Base-by-base conservation (phyloP, 2,888 invertebrate species). In the Heliconius charithonia region DNA sequence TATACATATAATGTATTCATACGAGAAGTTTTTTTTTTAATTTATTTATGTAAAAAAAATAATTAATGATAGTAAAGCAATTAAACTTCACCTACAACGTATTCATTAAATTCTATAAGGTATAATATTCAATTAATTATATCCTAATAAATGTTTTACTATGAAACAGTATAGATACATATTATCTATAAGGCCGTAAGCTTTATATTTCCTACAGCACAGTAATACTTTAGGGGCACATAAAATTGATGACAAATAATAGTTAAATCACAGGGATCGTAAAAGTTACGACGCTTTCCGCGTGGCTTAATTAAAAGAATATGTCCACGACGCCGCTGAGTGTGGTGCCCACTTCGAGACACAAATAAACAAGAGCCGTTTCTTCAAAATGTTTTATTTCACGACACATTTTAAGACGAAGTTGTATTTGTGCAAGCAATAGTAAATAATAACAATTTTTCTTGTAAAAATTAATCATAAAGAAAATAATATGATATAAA, bases 241-340 rank as follows among this genome's bases (percentile, higher is more conserved):
- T 94, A 91, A 94, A 94, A 93, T 94, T 94, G 92, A 95, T 93
- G 94, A 94, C 94, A 94, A 94, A 94, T 94, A 95, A 94, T 95
- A 95, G 93, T 94, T 93, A 95, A 95, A 94, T 95, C 94, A 93
- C 89, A 86, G 89, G 87, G 86, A 87, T 93, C 94, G 92, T 94
- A 93, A 94, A 92, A 89, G 90, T 94, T 93, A 94, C 92, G 94
- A 93, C 87, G 87, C 90, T 91, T 91, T 93, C 90, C 89, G 92
- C 91, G 88, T 88, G 87, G 90, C 91, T 93, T 94, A 94, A 94
- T 94, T 94, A 94, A 94, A 94, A 93, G 91, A 93, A 92, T 93
- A 93, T 91, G 92, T 91, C 89, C 89, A 85, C 88, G 89, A 89
- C 91, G 91, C 89, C 88, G 81, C 79, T 75, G 81, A 83, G 80